Conservation (phyloP, 2,888 invertebrate genomes). For the Ommatoiulus sabulosus region DNA sequence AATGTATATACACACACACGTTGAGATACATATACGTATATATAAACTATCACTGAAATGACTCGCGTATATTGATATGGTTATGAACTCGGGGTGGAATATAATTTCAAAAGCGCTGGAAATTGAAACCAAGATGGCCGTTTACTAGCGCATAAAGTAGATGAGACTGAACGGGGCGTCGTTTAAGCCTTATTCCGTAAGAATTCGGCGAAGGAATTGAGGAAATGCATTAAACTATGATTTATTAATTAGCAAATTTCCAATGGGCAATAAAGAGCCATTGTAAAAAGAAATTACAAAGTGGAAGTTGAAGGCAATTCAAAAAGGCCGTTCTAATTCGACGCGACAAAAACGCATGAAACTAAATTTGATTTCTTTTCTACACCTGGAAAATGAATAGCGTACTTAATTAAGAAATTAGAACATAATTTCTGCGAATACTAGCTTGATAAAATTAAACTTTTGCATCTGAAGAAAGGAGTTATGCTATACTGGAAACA, state of each 20-base stretch:
- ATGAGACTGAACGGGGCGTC: not conserved
- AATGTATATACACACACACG: constrained; percentile 19
- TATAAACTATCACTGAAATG: not conserved
- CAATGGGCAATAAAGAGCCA: not conserved
- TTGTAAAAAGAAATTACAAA: constrained; percentile 37
- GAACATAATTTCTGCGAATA: constrained; percentile 8
- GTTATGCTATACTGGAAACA: not conserved
- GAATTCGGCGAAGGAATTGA: not conserved
- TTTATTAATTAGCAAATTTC: not conserved
- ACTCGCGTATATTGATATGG: constrained; percentile 19
- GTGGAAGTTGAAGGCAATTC: not conserved
- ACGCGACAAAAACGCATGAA: constrained; percentile 2
- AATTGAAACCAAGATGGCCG: constrained; percentile 9
- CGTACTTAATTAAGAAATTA: constrained; percentile 25
- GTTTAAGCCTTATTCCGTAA: not conserved
- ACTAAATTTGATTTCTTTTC: constrained; percentile 10
- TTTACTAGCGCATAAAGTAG: not conserved
- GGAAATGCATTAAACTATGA: not conserved
- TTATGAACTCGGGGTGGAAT: constrained; percentile 30
- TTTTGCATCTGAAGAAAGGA: not conserved
- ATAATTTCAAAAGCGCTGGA: not conserved
- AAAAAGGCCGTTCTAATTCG: not conserved
- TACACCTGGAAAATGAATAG: constrained; percentile 27
- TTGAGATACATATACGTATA: not conserved
- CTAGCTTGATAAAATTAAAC: not conserved